A percentile compares a stretch with the other conserved stretches of the same genome.
Evolutionary conservation across 2,888 invertebrate genomes (phyloP).

Genomic region (Epirrita christyi): DNA sequence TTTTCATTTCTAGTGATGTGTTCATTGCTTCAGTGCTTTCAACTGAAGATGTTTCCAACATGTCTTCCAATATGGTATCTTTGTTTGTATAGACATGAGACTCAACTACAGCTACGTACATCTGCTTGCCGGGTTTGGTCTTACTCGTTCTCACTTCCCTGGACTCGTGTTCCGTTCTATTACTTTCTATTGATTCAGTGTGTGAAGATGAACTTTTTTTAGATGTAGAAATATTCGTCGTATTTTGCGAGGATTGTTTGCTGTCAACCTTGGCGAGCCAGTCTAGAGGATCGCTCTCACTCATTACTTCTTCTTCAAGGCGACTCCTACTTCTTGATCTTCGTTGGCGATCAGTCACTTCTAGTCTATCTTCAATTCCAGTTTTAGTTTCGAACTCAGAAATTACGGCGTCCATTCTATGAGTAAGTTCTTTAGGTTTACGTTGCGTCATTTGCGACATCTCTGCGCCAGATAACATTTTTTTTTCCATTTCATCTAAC

Average conservation of each 20-base stretch:
- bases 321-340: slow-evolving; percentile 63
- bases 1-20: slow-evolving; percentile 24
- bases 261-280: slow-evolving; percentile 58
- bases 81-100: slow-evolving; percentile 75
- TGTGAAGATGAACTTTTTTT: slow-evolving; percentile 42
- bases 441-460: slow-evolving; percentile 71
- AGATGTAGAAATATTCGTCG: slow-evolving; percentile 31
- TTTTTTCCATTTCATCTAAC: slow-evolving; percentile 35
- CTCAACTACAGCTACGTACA: slow-evolving; percentile 73
- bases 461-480: slow-evolving; percentile 59
- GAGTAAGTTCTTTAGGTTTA: slow-evolving; percentile 66
- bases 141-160: slow-evolving; percentile 35
- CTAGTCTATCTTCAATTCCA: slow-evolving; percentile 55
- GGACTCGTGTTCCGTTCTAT: slow-evolving; percentile 47
- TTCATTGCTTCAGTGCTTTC: slow-evolving; percentile 45
- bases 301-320: slow-evolving; percentile 58
- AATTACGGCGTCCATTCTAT: slow-evolving; percentile 71
- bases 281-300: slow-evolving; percentile 59
- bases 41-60: slow-evolving; percentile 56
- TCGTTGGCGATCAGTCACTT: slow-evolving; percentile 44
- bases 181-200: slow-evolving; percentile 46
- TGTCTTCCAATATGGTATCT: slow-evolving; percentile 67
- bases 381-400: slow-evolving; percentile 69
- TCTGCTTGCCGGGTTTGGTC: slow-evolving; percentile 55
- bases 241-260: slow-evolving; percentile 43